These are phyloP conservation scores for Poeciliopsis occidentalis DNA, from an alignment of 2,113 vertebrate genomes.

Conservation along the genomic window DNA sequence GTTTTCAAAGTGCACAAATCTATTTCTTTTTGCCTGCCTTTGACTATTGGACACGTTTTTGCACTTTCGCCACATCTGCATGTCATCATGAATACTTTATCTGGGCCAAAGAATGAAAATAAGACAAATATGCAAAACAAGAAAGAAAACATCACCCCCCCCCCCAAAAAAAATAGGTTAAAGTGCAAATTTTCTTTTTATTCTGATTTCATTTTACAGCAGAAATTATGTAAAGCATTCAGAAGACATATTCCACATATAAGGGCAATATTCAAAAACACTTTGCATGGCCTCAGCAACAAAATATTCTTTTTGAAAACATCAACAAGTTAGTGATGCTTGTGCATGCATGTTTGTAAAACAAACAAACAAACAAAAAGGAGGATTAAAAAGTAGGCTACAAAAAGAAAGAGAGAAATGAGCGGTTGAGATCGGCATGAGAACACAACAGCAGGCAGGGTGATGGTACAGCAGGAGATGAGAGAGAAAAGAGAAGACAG, in stretches of 20 bases:
- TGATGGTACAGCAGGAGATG: constrained; percentile 71
- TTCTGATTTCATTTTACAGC: constrained; percentile 99
- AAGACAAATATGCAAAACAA: background rate
- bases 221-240: constrained; percentile 99
- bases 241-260: constrained; percentile 99
- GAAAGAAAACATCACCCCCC: constrained; percentile 31
- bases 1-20: background rate
- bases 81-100: background rate
- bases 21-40: background rate
- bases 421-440: constrained; percentile 74
- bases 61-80: background rate
- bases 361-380: constrained; percentile 85
- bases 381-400: constrained; percentile 90
- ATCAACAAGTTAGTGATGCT: constrained; percentile 99
- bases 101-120: background rate
- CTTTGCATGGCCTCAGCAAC: constrained; percentile 99
- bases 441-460: constrained; percentile 76
- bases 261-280: constrained; percentile 99
- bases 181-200: constrained; percentile 82
- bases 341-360: constrained; percentile 99
- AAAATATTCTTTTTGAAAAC: constrained; percentile 94
- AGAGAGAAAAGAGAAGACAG: constrained; percentile 41
- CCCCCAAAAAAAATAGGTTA: constrained; percentile 51
- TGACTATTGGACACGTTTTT: background rate
- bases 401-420: constrained; percentile 73